A percentile compares a stretch with the other conserved stretches of the same genome.
Evolutionary conservation across 2,888 invertebrate species (phyloP).

Genomic region (Sinohyriopsis cumingii): DNA sequence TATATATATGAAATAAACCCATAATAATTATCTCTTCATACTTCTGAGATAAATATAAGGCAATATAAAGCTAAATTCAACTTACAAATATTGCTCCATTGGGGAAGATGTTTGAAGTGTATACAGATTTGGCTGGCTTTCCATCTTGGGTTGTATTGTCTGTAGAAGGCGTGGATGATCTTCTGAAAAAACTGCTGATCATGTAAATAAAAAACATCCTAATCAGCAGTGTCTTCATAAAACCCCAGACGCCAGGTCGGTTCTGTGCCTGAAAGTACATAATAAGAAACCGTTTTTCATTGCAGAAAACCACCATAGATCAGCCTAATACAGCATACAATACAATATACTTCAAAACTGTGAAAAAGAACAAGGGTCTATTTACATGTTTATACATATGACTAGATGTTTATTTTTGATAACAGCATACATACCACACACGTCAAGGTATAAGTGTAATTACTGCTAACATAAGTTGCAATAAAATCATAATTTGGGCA

Average conservation of each 20-base stretch:
- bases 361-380: not conserved
- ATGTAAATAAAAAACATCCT: constrained; percentile 94
- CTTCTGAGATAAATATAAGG: too few species aligned
- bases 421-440: too few species aligned
- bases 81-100: constrained; percentile 84
- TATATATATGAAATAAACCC: too few species aligned
- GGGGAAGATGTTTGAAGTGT: constrained; percentile 20
- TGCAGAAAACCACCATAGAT: not conserved
- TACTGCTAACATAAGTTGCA: too few species aligned
- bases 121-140: constrained; percentile 72
- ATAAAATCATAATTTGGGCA: too few species aligned
- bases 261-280: constrained; percentile 23
- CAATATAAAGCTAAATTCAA: not conserved
- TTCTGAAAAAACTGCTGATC: constrained; percentile 90
- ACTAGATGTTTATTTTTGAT: too few species aligned
- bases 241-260: constrained; percentile 63
- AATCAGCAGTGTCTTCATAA: constrained; percentile 89
- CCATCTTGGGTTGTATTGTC: constrained; percentile 5
- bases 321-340: not conserved
- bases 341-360: not conserved
- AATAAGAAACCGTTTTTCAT: not conserved
- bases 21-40: too few species aligned
- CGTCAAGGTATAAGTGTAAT: too few species aligned
- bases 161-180: constrained; percentile 63
- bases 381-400: too few species aligned